Percentiles rank a stretch among this genome's conserved stretches.
Evolutionary conservation across 2,888 invertebrate genomes (phyloP).

Genomic region (Pediacus dermestoides): DNA sequence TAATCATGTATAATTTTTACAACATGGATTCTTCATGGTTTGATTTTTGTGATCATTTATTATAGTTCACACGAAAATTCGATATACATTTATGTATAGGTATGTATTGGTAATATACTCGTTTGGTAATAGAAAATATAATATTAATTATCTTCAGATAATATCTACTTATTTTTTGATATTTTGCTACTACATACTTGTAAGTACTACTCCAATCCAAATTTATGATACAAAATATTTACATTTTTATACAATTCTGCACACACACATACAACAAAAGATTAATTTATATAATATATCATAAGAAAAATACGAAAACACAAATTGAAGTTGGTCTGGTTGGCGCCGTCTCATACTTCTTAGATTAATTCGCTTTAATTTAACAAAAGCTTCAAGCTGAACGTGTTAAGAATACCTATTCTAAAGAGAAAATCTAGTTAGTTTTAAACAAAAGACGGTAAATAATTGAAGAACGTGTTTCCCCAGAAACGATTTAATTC

Average conservation of each 20-base stretch:
- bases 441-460: constrained; percentile 43
- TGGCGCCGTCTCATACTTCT: constrained; percentile 30
- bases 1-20: no score
- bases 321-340: constrained; percentile 27
- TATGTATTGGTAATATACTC: no score
- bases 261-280: constrained; percentile 15
- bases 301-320: constrained; percentile 30
- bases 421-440: constrained; percentile 38
- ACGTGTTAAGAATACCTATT: constrained; percentile 41
- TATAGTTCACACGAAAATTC: no score
- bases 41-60: no score
- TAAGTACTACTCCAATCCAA: no score
- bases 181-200: no score
- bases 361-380: constrained; percentile 43
- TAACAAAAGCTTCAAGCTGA: constrained; percentile 39
- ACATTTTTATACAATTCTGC: constrained; percentile 1
- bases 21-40: no score
- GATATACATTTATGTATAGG: no score
- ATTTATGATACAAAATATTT: background rate
- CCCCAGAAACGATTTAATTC: constrained; percentile 35
- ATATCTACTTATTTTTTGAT: no score
- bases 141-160: no score
- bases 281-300: constrained; percentile 29
- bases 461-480: constrained; percentile 44
- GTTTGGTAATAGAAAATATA: no score